These are phyloP conservation scores for Agonopterix heracliana DNA, from an alignment of 2,888 invertebrate genomes.

Conservation along the genomic window DNA sequence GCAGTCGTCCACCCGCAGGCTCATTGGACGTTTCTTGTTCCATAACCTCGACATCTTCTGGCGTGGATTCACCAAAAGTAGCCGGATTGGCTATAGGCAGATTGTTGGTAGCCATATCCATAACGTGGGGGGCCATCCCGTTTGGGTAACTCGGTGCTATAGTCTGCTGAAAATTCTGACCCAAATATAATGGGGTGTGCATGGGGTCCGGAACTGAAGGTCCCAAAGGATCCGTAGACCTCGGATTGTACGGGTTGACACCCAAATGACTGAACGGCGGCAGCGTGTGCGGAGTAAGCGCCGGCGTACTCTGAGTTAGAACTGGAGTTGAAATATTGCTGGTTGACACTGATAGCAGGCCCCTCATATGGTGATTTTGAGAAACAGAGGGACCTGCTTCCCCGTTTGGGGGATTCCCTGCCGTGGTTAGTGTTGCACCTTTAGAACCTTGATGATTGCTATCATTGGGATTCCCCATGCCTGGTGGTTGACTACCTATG, in stretches of 20 bases:
- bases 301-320: slow-evolving; percentile 73
- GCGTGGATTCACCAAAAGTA: slow-evolving; percentile 86
- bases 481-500: slow-evolving; percentile 76
- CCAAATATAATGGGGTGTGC: slow-evolving; percentile 78
- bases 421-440: slow-evolving; percentile 62
- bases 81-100: slow-evolving; percentile 83
- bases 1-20: slow-evolving; percentile 70
- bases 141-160: slow-evolving; percentile 86
- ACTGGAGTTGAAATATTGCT: slow-evolving; percentile 78
- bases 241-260: slow-evolving; percentile 76
- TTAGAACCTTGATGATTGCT: slow-evolving; percentile 60
- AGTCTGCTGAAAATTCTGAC: slow-evolving; percentile 77
- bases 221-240: slow-evolving; percentile 77
- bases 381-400: slow-evolving; percentile 95
- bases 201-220: slow-evolving; percentile 76
- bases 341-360: slow-evolving; percentile 90
- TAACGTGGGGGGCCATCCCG: slow-evolving; percentile 91
- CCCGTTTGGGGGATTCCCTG: slow-evolving; percentile 95
- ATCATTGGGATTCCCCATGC: slow-evolving; percentile 62
- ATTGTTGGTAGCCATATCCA: slow-evolving; percentile 83
- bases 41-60: slow-evolving; percentile 67
- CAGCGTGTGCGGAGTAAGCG: slow-evolving; percentile 74
- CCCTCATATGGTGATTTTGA: slow-evolving; percentile 91
- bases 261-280: slow-evolving; percentile 77
- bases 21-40: slow-evolving; percentile 63